Base-by-base conservation (phyloP, 1,140 invertebrate species). In the Hylaeus volcanicus region DNA sequence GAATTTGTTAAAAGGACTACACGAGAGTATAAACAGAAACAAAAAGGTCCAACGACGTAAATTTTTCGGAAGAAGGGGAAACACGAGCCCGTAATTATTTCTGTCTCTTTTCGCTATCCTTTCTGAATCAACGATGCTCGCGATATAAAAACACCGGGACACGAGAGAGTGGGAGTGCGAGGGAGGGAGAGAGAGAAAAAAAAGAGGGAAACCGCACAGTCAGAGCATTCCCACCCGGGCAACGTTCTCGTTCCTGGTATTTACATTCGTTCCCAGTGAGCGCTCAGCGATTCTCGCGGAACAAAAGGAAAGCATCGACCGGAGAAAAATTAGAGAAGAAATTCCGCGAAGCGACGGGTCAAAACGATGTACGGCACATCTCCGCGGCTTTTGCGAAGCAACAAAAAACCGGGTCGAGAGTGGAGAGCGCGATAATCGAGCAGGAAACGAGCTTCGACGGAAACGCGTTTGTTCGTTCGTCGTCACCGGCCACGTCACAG, bases 111-210 rank as follows among this genome's bases (percentile, higher is more conserved):
- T 14, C 39, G 53, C n/a, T 15, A 66, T 58, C 53, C 53, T 66
- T 68, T 86, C 79, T 81, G 83, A 87, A 88, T 89, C 85, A 87
- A 88, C 82, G 83, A 83, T 81, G 85, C 84, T 58, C 79, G 81
- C 80, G 81, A 69, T 84, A 86, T 86, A 86, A 74, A 88, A 86
- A 84, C 72, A 80, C 63, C 76, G 82, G 79, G 71, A 80, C 76
- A 74, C 26, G 74, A 74, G 74, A 81, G 71, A 74, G 80, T 72
- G 61, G 63, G 71, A 78, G 84, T 48, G 45, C 8, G 80, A 72
- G 72, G 76, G 56, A 74, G 45, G 8, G n/a, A 45, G 39, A 64
- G 74, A n/a, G 26, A 37, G n/a, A 56, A 41, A 9, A 48, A 48
- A n/a, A 41, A 76, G 15, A 55, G 63, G 51, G 48, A 48, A 81